Percentiles rank a stretch among this genome's conserved stretches.
phyloP scores from a whole-genome alignment of 1,140 invertebrate species.

The Calliopsis andreniformis region DNA sequence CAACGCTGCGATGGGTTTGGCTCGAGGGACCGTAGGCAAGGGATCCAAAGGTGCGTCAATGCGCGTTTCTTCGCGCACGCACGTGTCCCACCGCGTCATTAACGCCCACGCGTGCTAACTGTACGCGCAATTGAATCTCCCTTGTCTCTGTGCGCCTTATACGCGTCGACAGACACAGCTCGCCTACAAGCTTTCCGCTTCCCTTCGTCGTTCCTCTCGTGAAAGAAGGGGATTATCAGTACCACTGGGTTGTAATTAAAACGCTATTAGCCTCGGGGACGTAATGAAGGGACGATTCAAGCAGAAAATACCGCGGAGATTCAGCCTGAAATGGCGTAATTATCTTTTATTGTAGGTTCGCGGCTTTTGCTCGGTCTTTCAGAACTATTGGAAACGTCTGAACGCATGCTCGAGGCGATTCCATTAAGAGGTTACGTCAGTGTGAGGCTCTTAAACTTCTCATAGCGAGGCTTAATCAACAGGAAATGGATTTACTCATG shows the following conservation, averaged over 20 bases:
- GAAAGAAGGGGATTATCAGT: slow-evolving; percentile 17
- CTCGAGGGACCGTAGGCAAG: slow-evolving; percentile 41
- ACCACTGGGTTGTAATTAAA: slow-evolving; percentile 28
- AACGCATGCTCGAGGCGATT: too few relatives aligned
- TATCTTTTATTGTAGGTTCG: not conserved
- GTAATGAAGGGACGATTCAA: not conserved
- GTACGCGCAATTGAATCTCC: slow-evolving; percentile 74
- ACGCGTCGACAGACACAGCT: slow-evolving; percentile 25
- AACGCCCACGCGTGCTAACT: slow-evolving; percentile 76
- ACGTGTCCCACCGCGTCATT: slow-evolving; percentile 68
- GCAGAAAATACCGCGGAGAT: too few relatives aligned
- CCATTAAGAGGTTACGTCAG: too few relatives aligned
- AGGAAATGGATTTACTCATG: too few relatives aligned
- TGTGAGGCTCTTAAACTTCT: too few relatives aligned
- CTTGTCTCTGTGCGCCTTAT: slow-evolving; percentile 18
- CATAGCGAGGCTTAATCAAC: too few relatives aligned
- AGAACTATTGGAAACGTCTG: not conserved
- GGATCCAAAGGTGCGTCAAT: slow-evolving; percentile 37
- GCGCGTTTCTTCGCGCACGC: slow-evolving; percentile 58
- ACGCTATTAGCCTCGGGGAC: slow-evolving; percentile 19
- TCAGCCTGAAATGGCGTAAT: not conserved
- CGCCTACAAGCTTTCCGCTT: slow-evolving; percentile 43
- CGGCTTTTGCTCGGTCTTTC: not conserved
- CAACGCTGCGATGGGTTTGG: too few relatives aligned
- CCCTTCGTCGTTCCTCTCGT: not conserved